phyloP scores from a whole-genome alignment of 2,888 invertebrate species.

The Seladonia tumulorum region DNA sequence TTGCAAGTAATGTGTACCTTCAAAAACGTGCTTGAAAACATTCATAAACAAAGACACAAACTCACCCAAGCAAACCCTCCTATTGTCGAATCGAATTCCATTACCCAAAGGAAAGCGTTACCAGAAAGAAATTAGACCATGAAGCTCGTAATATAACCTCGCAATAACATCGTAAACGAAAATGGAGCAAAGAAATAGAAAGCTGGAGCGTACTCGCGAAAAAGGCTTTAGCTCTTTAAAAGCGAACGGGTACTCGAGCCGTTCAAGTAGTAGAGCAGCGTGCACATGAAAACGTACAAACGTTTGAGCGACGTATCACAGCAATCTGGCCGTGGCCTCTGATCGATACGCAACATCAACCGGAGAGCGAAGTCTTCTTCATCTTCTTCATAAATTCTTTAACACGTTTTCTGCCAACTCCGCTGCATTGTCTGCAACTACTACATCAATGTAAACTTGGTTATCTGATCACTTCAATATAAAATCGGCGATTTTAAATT shows the following conservation, averaged over 20 bases:
- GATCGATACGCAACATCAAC: slow-evolving; percentile 33
- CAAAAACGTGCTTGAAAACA: too few species aligned
- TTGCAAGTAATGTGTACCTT: too few species aligned
- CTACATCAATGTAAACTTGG: background rate
- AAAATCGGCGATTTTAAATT: too few species aligned
- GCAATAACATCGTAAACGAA: background rate
- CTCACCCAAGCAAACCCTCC: background rate
- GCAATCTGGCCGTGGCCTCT: background rate
- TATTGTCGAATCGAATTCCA: background rate
- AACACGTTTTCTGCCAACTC: too few species aligned
- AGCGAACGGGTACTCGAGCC: background rate
- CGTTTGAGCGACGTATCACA: slow-evolving; percentile 12
- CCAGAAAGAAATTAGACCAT: background rate
- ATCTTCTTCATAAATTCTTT: too few species aligned
- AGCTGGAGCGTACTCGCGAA: background rate
- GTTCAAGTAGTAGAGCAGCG: background rate
- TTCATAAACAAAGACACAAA: background rate
- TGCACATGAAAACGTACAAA: slow-evolving; percentile 12
- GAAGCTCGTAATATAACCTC: background rate
- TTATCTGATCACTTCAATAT: too few species aligned
- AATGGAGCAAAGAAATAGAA: background rate
- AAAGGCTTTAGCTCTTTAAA: background rate
- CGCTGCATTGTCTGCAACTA: too few species aligned
- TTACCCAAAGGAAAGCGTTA: background rate
- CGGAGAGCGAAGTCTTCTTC: background rate